Conservation (phyloP, 2,888 invertebrate genomes). For the Nymphalis c-album region DNA sequence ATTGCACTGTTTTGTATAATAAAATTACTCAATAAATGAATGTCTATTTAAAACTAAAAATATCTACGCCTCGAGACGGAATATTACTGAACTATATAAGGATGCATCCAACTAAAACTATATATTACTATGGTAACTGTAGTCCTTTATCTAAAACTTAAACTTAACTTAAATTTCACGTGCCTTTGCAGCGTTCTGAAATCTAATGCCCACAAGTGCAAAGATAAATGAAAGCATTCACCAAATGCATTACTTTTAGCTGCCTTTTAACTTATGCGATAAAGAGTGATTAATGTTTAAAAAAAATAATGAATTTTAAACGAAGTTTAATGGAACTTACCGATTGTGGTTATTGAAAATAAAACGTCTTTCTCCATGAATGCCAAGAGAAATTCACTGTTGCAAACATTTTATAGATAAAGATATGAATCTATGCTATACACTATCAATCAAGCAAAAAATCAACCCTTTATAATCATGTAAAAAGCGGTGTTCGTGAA, state of each 20-base stretch:
- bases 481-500: background rate
- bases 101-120: too few relatives aligned
- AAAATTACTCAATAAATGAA: too few relatives aligned
- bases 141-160: background rate
- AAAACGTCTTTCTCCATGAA: too few relatives aligned
- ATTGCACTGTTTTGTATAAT: background rate
- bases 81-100: too few relatives aligned
- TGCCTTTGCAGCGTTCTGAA: constrained; percentile 4
- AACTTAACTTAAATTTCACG: background rate
- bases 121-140: too few relatives aligned
- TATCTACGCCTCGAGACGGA: background rate
- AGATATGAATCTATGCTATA: too few relatives aligned
- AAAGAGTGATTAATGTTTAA: constrained; percentile 20
- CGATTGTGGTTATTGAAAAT: background rate
- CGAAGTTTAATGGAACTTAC: constrained; percentile 7
- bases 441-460: background rate
- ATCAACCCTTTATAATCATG: background rate
- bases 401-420: too few relatives aligned
- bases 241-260: constrained; percentile 19
- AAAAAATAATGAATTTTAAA: constrained; percentile 18
- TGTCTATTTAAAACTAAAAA: background rate
- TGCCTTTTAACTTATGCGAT: constrained; percentile 16
- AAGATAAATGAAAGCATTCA: constrained; percentile 14
- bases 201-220: constrained; percentile 1
- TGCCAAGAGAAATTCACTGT: too few relatives aligned